phyloP scores from a whole-genome alignment of 92 coral and sea anemone genomes.

The Bergia puertoricense region DNA sequence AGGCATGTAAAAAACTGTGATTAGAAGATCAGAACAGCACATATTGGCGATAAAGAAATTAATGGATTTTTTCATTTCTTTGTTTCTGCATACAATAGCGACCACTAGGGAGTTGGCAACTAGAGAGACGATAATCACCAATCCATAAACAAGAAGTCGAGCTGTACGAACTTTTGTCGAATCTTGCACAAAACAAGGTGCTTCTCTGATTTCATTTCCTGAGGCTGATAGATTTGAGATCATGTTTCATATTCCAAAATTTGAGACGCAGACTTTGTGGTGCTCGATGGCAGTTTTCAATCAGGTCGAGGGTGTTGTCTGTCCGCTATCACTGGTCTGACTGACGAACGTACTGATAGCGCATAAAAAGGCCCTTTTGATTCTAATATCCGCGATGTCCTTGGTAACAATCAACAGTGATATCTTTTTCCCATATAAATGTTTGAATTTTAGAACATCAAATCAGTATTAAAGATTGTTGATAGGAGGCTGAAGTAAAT shows the following conservation, averaged over 20 bases:
- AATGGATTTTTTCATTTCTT: constrained; percentile 14
- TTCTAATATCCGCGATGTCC: no score
- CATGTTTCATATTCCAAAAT: not conserved
- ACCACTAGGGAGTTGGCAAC: constrained; percentile 20
- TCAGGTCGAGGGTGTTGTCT: no score
- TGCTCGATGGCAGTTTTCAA: no score
- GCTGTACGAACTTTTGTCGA: not conserved
- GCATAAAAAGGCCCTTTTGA: no score
- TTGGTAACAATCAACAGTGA: no score
- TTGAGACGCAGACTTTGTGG: no score
- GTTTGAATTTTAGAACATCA: no score
- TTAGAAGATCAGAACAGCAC: constrained; percentile 18
- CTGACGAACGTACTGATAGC: no score
- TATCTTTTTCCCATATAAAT: no score
- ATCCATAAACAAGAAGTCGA: constrained; percentile 2
- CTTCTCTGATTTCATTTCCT: constrained; percentile 14
- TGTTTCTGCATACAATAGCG: constrained; percentile 1
- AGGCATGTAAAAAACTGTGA: constrained; percentile 9
- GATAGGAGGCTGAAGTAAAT: no score
- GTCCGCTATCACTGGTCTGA: no score
- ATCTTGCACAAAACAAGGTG: constrained; percentile 14
- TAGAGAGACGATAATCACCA: constrained; percentile 18
- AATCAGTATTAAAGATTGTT: no score
- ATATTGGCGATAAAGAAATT: constrained; percentile 36
- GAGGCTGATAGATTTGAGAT: not conserved